Conservation (phyloP, 2,113 vertebrate genomes). For the Gracilinanus agilis region DNA sequence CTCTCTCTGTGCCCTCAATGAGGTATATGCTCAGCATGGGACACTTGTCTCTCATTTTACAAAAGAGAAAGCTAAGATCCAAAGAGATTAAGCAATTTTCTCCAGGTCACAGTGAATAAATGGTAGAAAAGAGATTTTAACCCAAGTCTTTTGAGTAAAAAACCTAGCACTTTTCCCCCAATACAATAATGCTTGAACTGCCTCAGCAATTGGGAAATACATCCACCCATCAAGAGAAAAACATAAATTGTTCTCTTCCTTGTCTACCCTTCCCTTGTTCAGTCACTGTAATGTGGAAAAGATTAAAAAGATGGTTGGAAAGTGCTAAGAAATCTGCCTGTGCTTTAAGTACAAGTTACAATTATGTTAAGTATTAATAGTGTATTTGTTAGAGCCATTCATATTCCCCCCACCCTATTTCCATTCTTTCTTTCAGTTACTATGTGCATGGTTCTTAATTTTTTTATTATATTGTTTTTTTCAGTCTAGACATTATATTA, state of each 20-base stretch:
- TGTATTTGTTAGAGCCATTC: constrained; percentile 58
- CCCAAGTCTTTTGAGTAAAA: neutral
- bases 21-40: neutral
- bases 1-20: neutral
- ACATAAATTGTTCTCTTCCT: neutral
- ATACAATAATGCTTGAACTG: neutral
- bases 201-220: neutral
- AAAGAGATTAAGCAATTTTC: neutral
- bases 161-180: neutral
- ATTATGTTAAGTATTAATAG: constrained; percentile 40
- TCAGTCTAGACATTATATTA: constrained; percentile 68
- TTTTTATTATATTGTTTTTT: constrained; percentile 37
- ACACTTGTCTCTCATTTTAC: neutral
- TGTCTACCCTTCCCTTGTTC: accelerated
- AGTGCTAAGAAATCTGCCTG: neutral
- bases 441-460: constrained; percentile 64
- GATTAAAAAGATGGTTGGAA: neutral
- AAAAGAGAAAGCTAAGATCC: neutral
- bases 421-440: constrained; percentile 55
- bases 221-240: neutral
- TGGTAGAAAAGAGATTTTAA: neutral
- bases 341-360: neutral
- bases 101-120: neutral
- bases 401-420: constrained; percentile 23
- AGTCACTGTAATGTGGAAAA: neutral